A percentile compares a stretch with the other conserved stretches of the same genome.
Conservation (phyloP, 2,888 invertebrate genomes). For the Xanthorhoe spadicearia region DNA sequence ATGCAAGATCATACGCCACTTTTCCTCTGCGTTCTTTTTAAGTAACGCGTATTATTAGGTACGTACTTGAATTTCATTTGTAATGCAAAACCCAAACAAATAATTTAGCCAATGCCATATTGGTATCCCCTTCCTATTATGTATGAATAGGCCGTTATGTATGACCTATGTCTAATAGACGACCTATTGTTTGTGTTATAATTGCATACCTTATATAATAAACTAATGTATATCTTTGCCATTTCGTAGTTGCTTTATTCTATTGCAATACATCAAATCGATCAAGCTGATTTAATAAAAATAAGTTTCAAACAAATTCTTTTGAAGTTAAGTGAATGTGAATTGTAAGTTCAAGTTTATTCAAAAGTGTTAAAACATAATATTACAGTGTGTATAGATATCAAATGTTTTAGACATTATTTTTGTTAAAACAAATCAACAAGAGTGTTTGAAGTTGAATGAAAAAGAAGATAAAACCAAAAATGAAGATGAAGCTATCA, state of each 20-base stretch:
- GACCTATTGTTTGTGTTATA: conserved; percentile 32
- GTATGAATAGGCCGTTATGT: conserved; percentile 29
- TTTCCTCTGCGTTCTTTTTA: too few species aligned
- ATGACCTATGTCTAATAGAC: conserved; percentile 20
- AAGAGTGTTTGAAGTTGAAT: not conserved
- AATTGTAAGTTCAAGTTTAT: not conserved
- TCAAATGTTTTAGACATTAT: not conserved
- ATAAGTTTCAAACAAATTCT: not conserved
- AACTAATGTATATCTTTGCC: conserved; percentile 6
- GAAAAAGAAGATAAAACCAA: conserved; percentile 21
- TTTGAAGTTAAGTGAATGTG: not conserved
- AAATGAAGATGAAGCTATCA: conserved; percentile 62
- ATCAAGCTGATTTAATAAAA: not conserved
- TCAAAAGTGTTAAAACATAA: not conserved
- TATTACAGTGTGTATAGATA: not conserved
- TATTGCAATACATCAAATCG: conserved; percentile 25
- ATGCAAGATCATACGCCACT: too few species aligned
- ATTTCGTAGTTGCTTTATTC: conserved; percentile 21
- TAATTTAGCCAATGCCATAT: conserved; percentile 18
- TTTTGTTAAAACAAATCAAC: not conserved
- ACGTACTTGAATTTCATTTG: too few species aligned
- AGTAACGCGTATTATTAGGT: too few species aligned
- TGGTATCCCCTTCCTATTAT: conserved; percentile 15
- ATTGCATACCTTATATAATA: conserved; percentile 25
- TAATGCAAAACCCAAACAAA: not conserved